Evolutionary conservation across 2,888 invertebrate species (phyloP).

Genomic region (Antheraea assamensis): DNA sequence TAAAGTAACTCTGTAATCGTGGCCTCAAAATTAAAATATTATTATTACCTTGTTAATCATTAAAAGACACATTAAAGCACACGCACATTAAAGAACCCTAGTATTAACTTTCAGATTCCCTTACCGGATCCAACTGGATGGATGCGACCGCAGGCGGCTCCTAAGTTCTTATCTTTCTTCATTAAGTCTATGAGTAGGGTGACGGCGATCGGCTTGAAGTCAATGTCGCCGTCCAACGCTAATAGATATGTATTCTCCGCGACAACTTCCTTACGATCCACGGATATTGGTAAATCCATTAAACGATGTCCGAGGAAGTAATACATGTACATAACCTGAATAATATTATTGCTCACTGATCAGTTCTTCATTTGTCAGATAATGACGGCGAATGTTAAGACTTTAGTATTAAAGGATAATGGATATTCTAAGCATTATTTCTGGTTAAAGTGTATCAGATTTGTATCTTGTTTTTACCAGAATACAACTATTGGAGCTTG

Average conservation of each 20-base stretch:
- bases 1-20: no score
- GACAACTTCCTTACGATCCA: constrained; percentile 84
- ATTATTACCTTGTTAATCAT: background rate
- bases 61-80: background rate
- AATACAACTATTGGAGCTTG: background rate
- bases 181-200: constrained; percentile 91
- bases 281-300: constrained; percentile 84
- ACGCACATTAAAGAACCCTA: background rate
- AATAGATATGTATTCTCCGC: constrained; percentile 92
- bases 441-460: no score
- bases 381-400: no score
- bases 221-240: constrained; percentile 94
- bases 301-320: constrained; percentile 91
- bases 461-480: no score
- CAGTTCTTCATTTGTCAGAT: background rate
- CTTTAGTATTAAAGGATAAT: no score
- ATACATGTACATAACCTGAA: constrained; percentile 95
- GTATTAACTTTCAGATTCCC: constrained; percentile 19
- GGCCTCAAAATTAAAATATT: no score
- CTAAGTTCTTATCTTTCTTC: constrained; percentile 90
- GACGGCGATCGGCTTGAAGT: constrained; percentile 91
- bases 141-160: constrained; percentile 94
- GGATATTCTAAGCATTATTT: no score
- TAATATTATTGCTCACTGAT: background rate
- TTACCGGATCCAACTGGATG: constrained; percentile 90